These are phyloP conservation scores for Discoglossus pictus DNA, from an alignment of 2,797 vertebrate genomes.

Conservation along the genomic window DNA sequence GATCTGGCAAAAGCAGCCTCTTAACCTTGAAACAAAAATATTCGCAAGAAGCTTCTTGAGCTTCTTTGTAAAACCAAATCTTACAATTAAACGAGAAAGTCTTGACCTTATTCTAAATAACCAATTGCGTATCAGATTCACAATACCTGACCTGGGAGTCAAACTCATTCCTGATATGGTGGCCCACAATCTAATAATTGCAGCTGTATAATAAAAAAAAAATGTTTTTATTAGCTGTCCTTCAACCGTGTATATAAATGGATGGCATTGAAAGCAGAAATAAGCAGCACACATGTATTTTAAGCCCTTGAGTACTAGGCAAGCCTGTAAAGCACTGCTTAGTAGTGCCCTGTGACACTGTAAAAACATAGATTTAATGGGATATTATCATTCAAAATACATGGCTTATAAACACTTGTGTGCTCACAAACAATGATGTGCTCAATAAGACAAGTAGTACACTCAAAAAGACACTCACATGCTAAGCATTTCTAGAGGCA, in stretches of 20 bases:
- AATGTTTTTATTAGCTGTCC: conserved; percentile 44
- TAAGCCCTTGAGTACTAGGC: conserved; percentile 5
- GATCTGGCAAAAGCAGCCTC: no score
- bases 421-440: no score
- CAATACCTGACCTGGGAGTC: conserved; percentile 41
- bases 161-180: conserved; percentile 33
- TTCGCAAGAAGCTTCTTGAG: no score
- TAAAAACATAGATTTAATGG: no score
- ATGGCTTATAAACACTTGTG: no score
- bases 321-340: neutral
- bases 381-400: no score
- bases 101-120: conserved; percentile 30
- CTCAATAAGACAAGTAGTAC: no score
- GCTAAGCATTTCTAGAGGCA: no score
- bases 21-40: no score
- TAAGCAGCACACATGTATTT: conserved; percentile 21
- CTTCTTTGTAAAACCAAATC: conserved; percentile 9
- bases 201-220: conserved; percentile 20
- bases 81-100: conserved; percentile 13
- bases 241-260: conserved; percentile 32
- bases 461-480: no score
- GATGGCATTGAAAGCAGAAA: conserved; percentile 43
- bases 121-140: neutral
- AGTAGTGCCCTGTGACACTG: neutral
- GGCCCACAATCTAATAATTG: conserved; percentile 26